Percentiles rank a stretch among this genome's conserved stretches.
phyloP scores from a whole-genome alignment of 1,140 invertebrate genomes.

The Propsilocerus akamusi region DNA sequence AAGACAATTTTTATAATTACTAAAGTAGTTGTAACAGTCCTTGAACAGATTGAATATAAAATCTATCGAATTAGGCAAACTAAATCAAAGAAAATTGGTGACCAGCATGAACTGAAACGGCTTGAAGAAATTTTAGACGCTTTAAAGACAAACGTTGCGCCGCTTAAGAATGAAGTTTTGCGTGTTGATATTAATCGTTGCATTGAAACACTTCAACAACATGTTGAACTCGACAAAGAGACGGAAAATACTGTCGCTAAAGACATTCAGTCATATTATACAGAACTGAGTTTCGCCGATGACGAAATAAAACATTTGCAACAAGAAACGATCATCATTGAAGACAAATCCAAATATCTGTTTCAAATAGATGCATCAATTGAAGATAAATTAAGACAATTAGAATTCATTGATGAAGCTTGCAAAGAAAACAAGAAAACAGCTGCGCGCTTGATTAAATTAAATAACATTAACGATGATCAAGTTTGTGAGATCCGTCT shows the following conservation, averaged over 20 bases:
- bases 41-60: slow-evolving; percentile 65
- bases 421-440: neutral
- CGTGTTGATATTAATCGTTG: slow-evolving; percentile 29
- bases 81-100: slow-evolving; percentile 31
- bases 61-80: slow-evolving; percentile 42
- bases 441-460: neutral
- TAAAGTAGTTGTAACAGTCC: slow-evolving; percentile 58
- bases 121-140: slow-evolving; percentile 22
- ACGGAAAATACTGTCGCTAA: neutral
- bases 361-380: neutral
- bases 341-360: neutral
- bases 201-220: slow-evolving; percentile 28
- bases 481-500: neutral
- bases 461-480: neutral
- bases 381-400: neutral
- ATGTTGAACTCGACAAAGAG: slow-evolving; percentile 17
- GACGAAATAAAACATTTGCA: neutral
- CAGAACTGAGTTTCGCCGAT: neutral
- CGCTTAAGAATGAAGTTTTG: slow-evolving; percentile 26
- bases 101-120: slow-evolving; percentile 23
- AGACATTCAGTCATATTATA: neutral
- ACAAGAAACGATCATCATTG: neutral
- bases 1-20: slow-evolving; percentile 51
- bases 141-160: slow-evolving; percentile 25
- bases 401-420: neutral